These are phyloP conservation scores for Aotus griseimembra DNA, from an alignment of 2,797 vertebrate species.

Conservation along the genomic window DNA sequence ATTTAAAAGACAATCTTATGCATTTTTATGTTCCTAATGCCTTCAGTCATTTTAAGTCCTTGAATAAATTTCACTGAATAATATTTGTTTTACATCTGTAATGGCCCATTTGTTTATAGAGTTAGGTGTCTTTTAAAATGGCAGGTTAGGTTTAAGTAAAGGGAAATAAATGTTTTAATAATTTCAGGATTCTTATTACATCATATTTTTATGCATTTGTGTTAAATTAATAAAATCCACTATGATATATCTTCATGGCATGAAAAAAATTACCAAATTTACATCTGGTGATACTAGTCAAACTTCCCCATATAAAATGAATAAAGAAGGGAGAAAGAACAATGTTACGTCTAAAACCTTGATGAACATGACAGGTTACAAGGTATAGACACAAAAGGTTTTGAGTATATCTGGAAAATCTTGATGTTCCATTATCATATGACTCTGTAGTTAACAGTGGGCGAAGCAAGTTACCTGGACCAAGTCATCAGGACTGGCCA, in stretches of 20 bases:
- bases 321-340: not conserved
- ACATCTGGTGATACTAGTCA: not conserved
- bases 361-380: not conserved
- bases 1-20: constrained; percentile 64
- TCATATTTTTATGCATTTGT: not conserved
- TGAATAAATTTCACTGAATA: constrained; percentile 65
- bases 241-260: not conserved
- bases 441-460: not conserved
- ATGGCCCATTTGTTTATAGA: constrained; percentile 52
- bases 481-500: not conserved
- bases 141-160: not conserved
- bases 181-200: constrained; percentile 33
- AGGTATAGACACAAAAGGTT: not conserved
- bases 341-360: not conserved
- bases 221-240: constrained; percentile 27
- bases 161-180: constrained; percentile 33
- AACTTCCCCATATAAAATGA: not conserved
- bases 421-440: not conserved
- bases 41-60: constrained; percentile 66
- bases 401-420: not conserved
- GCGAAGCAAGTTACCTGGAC: not conserved
- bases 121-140: constrained; percentile 41
- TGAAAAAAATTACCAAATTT: constrained; percentile 21
- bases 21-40: constrained; percentile 40
- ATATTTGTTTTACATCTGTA: constrained; percentile 50